phyloP scores from a whole-genome alignment of 2,797 vertebrate genomes.

The Nyctalus aviator region DNA sequence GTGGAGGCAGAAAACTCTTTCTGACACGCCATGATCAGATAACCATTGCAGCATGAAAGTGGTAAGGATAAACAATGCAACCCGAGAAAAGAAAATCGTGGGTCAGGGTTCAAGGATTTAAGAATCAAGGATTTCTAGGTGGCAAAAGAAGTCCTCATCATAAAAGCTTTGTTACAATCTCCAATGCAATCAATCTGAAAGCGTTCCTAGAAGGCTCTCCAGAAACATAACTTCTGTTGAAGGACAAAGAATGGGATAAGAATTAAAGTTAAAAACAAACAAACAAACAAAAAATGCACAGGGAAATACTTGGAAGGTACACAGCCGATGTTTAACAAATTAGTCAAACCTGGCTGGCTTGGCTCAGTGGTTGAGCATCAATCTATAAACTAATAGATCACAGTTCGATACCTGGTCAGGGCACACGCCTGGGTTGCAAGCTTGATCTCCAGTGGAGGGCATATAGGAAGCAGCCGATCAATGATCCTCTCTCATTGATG shows the following conservation, averaged over 20 bases:
- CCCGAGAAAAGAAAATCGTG: not conserved
- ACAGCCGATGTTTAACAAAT: not conserved
- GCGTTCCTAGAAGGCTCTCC: not conserved
- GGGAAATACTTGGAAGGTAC: not conserved
- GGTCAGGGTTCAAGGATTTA: not conserved
- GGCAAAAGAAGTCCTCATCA: not conserved
- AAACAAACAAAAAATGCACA: not conserved
- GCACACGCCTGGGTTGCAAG: too few species aligned
- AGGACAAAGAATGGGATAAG: not conserved
- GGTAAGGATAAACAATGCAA: not conserved
- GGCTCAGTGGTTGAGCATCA: too few species aligned
- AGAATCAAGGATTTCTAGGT: not conserved
- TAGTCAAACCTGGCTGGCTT: too few species aligned
- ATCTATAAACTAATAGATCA: too few species aligned
- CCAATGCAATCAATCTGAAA: not conserved
- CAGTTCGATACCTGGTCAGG: too few species aligned
- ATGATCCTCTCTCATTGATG: too few species aligned
- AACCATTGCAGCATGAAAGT: not conserved
- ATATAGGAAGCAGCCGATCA: too few species aligned
- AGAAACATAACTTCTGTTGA: not conserved
- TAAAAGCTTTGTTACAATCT: not conserved
- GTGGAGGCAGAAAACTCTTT: not conserved
- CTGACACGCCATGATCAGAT: not conserved
- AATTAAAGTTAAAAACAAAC: not conserved
- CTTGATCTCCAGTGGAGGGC: too few species aligned